These are phyloP conservation scores for Arenaria interpres DNA, from an alignment of 2,113 vertebrate species.

Conservation along the genomic window DNA sequence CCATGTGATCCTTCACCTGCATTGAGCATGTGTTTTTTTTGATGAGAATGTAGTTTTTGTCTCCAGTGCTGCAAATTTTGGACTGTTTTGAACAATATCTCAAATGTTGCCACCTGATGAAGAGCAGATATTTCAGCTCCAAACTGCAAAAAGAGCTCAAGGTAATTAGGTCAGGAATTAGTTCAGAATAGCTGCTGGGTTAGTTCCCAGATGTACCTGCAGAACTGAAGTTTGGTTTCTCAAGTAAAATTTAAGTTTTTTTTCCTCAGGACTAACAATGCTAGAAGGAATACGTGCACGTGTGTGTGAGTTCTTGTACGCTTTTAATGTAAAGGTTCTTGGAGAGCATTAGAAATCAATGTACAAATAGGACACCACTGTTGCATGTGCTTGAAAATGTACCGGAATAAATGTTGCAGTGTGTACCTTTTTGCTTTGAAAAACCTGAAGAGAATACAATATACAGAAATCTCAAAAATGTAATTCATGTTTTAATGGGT, in stretches of 20 bases:
- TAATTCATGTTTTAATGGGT: constrained; percentile 34
- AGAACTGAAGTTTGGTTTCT: neutral
- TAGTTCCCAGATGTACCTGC: neutral
- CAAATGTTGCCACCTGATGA: neutral
- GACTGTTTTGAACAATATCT: neutral
- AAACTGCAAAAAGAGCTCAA: neutral
- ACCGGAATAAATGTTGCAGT: neutral
- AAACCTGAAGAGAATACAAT: constrained; percentile 44
- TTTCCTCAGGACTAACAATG: neutral
- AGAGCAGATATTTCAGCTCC: neutral
- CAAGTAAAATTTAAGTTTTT: neutral
- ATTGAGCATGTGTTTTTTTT: neutral
- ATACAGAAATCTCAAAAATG: constrained; percentile 20
- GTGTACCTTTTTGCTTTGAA: constrained; percentile 13
- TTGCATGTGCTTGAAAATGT: constrained; percentile 47
- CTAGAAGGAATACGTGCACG: neutral
- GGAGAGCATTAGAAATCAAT: constrained; percentile 9
- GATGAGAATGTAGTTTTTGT: neutral
- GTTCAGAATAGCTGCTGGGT: neutral
- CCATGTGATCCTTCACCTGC: neutral
- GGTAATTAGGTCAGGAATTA: neutral
- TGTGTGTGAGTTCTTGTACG: constrained; percentile 30
- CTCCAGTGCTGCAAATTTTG: neutral
- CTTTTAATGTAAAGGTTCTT: constrained; percentile 10
- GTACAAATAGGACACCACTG: constrained; percentile 9